Evolutionary conservation across 2,797 vertebrate species (phyloP).

Genomic region (Danio jaintianensis): DNA sequence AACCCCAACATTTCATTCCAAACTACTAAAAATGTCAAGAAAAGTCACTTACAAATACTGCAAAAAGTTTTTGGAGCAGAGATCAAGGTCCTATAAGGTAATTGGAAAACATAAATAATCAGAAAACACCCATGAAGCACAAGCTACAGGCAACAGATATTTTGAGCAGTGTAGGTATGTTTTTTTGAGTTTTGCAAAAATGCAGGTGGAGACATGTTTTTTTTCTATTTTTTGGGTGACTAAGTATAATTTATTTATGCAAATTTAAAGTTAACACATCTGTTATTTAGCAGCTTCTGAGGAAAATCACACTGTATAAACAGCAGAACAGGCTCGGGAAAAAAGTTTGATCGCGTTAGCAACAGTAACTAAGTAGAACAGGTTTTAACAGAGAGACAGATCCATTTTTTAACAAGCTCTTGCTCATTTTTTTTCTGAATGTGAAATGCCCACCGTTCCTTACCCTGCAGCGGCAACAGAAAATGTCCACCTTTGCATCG

Average conservation of each 20-base stretch:
- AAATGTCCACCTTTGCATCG: neutral
- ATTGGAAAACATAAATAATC: too few relatives aligned
- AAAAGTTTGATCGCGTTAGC: neutral
- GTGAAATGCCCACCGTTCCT: neutral
- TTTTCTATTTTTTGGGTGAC: neutral
- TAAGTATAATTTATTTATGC: neutral
- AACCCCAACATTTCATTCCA: too few relatives aligned
- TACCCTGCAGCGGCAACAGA: neutral
- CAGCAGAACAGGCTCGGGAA: neutral
- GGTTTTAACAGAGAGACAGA: constrained; percentile 7
- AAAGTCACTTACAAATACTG: too few relatives aligned
- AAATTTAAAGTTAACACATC: neutral
- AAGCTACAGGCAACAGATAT: too few relatives aligned
- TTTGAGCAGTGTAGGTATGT: neutral
- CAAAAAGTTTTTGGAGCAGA: too few relatives aligned
- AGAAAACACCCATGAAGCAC: too few relatives aligned
- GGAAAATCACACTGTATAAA: neutral
- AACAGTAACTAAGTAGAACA: neutral
- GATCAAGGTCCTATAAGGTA: too few relatives aligned
- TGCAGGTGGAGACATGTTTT: neutral
- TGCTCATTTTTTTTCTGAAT: neutral
- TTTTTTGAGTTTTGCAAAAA: neutral
- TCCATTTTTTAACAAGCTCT: constrained; percentile 20
- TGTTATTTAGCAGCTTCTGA: neutral
- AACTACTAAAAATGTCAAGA: too few relatives aligned